A percentile compares a stretch with the other conserved stretches of the same genome.
These are phyloP conservation scores for Stegodyphus dumicola DNA, from an alignment of 1,140 invertebrate species.

Conservation along the genomic window DNA sequence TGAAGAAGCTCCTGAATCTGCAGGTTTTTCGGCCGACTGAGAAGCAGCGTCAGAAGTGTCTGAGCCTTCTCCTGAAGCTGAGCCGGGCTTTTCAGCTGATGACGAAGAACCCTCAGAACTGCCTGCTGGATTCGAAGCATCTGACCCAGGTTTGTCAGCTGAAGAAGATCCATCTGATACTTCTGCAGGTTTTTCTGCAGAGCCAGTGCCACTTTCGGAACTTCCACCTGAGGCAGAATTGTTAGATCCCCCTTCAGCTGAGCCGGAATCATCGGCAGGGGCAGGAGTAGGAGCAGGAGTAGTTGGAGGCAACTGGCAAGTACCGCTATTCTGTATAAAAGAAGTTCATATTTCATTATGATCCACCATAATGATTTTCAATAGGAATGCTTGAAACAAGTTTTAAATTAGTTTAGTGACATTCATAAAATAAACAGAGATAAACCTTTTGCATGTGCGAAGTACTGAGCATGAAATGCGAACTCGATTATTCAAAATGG, in stretches of 20 bases:
- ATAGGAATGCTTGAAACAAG: background rate
- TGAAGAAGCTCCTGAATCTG: background rate
- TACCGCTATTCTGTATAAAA: slow-evolving; percentile 14
- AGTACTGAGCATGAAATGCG: no score
- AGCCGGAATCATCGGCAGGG: background rate
- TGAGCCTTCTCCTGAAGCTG: no score
- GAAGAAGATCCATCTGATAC: no score
- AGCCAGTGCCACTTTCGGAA: no score
- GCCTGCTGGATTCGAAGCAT: background rate
- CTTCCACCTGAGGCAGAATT: background rate
- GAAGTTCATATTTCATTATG: background rate
- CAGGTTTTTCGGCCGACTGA: background rate
- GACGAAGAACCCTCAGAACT: background rate
- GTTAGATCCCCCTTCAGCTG: background rate
- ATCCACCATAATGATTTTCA: background rate
- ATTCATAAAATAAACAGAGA: background rate
- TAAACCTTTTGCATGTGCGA: background rate
- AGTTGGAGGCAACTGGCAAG: slow-evolving; percentile 23
- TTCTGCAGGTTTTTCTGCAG: no score
- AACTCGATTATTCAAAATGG: no score
- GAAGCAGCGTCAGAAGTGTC: background rate
- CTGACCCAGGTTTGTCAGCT: background rate
- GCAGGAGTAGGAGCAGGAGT: slow-evolving; percentile 3
- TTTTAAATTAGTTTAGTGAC: background rate
- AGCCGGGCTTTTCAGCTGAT: no score